phyloP scores from a whole-genome alignment of 1,140 invertebrate genomes.

The Frieseomelitta varia region DNA sequence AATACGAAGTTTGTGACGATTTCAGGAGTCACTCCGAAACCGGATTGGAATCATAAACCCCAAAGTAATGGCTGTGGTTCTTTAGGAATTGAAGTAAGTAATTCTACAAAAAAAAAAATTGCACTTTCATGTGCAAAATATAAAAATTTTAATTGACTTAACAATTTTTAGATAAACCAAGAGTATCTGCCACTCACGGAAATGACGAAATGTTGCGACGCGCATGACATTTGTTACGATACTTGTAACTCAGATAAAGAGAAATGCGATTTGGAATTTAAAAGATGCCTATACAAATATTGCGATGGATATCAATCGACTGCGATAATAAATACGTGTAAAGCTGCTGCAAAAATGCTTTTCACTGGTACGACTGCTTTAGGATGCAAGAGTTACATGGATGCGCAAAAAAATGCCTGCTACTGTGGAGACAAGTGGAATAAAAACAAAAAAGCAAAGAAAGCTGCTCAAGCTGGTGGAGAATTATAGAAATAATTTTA shows the following conservation, averaged over 20 bases:
- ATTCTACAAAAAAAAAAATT: neutral
- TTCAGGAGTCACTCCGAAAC: slow-evolving; percentile 85
- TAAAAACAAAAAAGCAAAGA: slow-evolving; percentile 72
- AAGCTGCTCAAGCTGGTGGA: slow-evolving; percentile 72
- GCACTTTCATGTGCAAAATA: neutral
- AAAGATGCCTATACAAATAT: slow-evolving; percentile 91
- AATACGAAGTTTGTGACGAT: slow-evolving; percentile 43
- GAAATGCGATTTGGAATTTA: slow-evolving; percentile 93
- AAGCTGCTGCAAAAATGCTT: slow-evolving; percentile 91
- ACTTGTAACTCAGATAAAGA: slow-evolving; percentile 93
- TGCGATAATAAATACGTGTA: slow-evolving; percentile 89
- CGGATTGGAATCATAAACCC: slow-evolving; percentile 88
- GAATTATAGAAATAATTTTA: slow-evolving; percentile 71
- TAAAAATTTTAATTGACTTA: neutral
- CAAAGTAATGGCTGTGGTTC: slow-evolving; percentile 92
- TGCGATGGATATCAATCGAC: slow-evolving; percentile 88
- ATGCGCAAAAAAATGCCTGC: slow-evolving; percentile 91
- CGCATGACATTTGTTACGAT: slow-evolving; percentile 94
- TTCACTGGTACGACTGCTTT: slow-evolving; percentile 91
- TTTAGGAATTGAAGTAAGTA: slow-evolving; percentile 81
- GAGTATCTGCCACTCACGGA: slow-evolving; percentile 89
- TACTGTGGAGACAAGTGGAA: slow-evolving; percentile 83
- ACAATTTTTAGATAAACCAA: slow-evolving; percentile 85
- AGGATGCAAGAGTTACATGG: slow-evolving; percentile 91
- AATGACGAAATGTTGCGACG: slow-evolving; percentile 93